Percentiles rank a stretch among this genome's conserved stretches.
Evolutionary conservation across 2,797 vertebrate genomes (phyloP).

Genomic region (Microchirus variegatus): DNA sequence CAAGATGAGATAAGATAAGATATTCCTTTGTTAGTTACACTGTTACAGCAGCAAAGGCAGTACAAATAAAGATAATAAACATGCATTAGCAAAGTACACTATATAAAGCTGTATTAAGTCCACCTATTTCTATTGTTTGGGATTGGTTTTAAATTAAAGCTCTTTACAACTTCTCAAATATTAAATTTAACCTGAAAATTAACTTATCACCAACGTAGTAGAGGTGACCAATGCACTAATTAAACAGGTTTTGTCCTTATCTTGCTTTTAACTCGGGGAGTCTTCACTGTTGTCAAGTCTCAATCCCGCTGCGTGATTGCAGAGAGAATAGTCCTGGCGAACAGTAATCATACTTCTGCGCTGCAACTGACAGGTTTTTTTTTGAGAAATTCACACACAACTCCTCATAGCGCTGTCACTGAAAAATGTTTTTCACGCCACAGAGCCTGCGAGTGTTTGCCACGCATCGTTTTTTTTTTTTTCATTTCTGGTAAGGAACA

Average conservation of each 20-base stretch:
- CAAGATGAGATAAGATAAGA: too few relatives aligned
- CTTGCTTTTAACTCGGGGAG: not conserved
- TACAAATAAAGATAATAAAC: too few relatives aligned
- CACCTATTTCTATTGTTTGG: too few relatives aligned
- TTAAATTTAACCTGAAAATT: too few relatives aligned
- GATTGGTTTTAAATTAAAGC: too few relatives aligned
- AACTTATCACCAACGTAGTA: too few relatives aligned
- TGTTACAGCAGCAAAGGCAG: too few relatives aligned
- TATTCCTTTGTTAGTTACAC: too few relatives aligned
- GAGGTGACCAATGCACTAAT: not conserved
- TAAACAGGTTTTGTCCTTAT: not conserved
- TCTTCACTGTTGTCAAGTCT: not conserved
- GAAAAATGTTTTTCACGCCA: slow-evolving; percentile 42
- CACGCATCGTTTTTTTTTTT: slow-evolving; percentile 8
- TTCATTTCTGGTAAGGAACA: slow-evolving; percentile 28
- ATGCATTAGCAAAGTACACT: too few relatives aligned
- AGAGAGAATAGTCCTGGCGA: slow-evolving; percentile 19
- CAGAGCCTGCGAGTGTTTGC: slow-evolving; percentile 39
- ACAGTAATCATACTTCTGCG: slow-evolving; percentile 11
- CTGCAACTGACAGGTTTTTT: slow-evolving; percentile 20
- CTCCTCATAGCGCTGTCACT: slow-evolving; percentile 32
- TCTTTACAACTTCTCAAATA: too few relatives aligned
- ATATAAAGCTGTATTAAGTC: too few relatives aligned
- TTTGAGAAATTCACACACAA: slow-evolving; percentile 27
- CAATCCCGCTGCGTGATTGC: slow-evolving; percentile 5